These are phyloP conservation scores for Stichodactyla helianthus DNA, from an alignment of 64 coral and sea anemone genomes.

Conservation along the genomic window DNA sequence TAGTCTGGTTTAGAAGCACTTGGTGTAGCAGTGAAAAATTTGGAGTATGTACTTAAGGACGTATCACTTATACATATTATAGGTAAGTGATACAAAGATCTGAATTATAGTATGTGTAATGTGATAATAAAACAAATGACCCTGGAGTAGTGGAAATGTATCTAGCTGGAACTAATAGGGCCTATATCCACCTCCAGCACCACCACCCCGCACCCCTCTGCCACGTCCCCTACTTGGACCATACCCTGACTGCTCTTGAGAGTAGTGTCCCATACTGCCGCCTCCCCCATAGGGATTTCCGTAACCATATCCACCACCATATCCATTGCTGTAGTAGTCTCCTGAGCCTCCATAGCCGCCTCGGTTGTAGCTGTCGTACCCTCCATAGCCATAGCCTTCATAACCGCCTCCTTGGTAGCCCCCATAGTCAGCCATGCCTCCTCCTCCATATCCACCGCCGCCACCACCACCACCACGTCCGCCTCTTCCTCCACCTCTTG, in stretches of 20 bases:
- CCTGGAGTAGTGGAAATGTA: not conserved
- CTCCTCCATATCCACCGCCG: not conserved
- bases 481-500: not conserved
- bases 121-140: not conserved
- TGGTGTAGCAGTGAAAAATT: not conserved
- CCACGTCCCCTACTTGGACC: conserved; percentile 70
- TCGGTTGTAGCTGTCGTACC: not conserved
- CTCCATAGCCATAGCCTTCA: conserved; percentile 15
- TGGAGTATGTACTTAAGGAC: not conserved
- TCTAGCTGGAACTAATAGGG: conserved; percentile 46
- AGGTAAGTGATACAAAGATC: not conserved
- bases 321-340: conserved; percentile 27
- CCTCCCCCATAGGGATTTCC: conserved; percentile 21
- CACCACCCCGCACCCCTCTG: conserved; percentile 44
- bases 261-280: conserved; percentile 42
- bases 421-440: not conserved
- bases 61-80: not conserved
- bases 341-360: not conserved
- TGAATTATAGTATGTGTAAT: not conserved
- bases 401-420: conserved; percentile 1
- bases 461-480: conserved; percentile 25
- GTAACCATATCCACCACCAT: conserved; percentile 40
- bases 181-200: conserved; percentile 55
- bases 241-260: conserved; percentile 65
- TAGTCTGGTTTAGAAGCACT: not conserved